Evolutionary conservation across 1,140 invertebrate species (phyloP), one percentile per base, ranked within the genome.

Genomic region (Nixonia krombeini): DNA sequence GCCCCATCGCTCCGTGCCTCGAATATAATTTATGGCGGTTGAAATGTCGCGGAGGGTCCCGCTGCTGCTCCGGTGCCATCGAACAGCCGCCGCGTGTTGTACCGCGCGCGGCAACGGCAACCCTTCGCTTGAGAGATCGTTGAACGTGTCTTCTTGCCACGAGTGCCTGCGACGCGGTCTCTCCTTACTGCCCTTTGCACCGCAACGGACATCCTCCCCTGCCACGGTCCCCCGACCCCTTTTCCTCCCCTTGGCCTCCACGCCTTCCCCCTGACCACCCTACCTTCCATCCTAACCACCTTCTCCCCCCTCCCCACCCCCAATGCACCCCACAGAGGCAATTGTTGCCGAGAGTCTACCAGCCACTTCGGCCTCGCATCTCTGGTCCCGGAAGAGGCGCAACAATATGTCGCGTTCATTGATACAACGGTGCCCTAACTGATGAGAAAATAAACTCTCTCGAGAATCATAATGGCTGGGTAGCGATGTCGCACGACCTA

Each of bases 11-110:
- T 70, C 62, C 76, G 73, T 79, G 75, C 74, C 70, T 65, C 75
- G 76, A 79, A 80, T 80, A 76, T 79, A 79, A 80, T 80, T 80
- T 77, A 80, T 80, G 62, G 67, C 51, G 52, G 70, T 68, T 75
- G 74, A 68, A 75, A 74, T 74, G 75, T 65, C 70, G 51, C 62
- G 55, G 76, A n/a, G n/a, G 67, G 72, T 66, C 57, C 35, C 42
- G 9, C 23, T 28, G 49, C 23, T 61, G 62, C 65, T 62, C 55
- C 25, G 28, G 40, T 15, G 35, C 29, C 41, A 18, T 41, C 52
- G 35, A 61, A 41, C 50, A 16, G 55, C 38, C 42, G 57, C 13
- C 26, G 57, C 25, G 21, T 45, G 16, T 46, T n/a, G n/a, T n/a
- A n/a, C n/a, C n/a, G n/a, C n/a, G 49, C 41, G 49, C 41, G 23